Conservation (phyloP, 1,140 invertebrate genomes). For the Conus betulinus region DNA sequence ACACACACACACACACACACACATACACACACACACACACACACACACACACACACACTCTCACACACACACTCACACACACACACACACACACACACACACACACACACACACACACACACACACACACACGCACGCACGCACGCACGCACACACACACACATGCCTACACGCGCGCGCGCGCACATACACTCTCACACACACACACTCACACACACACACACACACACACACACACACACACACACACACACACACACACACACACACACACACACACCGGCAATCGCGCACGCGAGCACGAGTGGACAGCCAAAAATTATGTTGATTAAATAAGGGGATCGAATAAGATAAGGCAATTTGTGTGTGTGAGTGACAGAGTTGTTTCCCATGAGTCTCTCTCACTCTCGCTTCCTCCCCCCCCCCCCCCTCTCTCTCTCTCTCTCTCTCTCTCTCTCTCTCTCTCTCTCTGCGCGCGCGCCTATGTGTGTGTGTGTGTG, state of each 20-base stretch:
- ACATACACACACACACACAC: not conserved
- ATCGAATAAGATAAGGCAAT: too few relatives aligned
- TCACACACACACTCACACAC: not conserved
- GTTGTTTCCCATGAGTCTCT: too few relatives aligned
- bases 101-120: constrained; percentile 13
- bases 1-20: not conserved
- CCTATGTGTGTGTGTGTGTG: too few relatives aligned
- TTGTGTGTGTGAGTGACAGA: too few relatives aligned
- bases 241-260: not conserved
- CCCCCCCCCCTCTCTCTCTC: too few relatives aligned
- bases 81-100: constrained; percentile 3
- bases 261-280: constrained; percentile 11
- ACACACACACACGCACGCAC: constrained; percentile 17
- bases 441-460: too few relatives aligned
- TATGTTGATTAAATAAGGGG: too few relatives aligned
- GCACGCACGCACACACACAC: constrained; percentile 15
- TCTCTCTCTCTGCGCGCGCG: too few relatives aligned
- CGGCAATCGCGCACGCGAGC: too few relatives aligned
- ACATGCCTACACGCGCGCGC: not conserved
- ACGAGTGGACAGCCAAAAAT: too few relatives aligned
- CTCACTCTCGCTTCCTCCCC: too few relatives aligned
- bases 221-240: constrained; percentile 16
- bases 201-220: constrained; percentile 5
- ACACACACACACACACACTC: not conserved
- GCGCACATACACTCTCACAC: not conserved